Evolutionary conservation across 2,797 vertebrate genomes (phyloP).

Genomic region (Arctocebus calabarensis): DNA sequence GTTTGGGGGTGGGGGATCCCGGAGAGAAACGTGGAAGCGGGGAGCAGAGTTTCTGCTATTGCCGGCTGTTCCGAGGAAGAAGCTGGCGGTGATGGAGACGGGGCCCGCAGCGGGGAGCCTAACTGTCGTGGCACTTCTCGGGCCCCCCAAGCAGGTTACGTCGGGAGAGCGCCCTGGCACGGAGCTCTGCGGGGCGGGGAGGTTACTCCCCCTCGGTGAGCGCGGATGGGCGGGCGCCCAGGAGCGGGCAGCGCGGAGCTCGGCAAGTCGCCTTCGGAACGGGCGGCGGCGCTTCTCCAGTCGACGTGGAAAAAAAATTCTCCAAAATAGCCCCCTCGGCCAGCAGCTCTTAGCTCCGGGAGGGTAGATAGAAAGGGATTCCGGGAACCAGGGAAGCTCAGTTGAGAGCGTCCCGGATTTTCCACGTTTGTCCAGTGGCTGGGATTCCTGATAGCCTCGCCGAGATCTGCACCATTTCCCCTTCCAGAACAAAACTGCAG

Average conservation of each 20-base stretch:
- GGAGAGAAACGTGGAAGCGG: background rate
- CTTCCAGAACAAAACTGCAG: constrained; percentile 41
- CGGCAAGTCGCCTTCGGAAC: constrained; percentile 23
- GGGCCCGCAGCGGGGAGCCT: background rate
- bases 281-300: background rate
- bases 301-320: background rate
- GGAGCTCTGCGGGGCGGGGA: background rate
- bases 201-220: background rate
- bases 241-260: constrained; percentile 42
- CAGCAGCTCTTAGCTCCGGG: background rate
- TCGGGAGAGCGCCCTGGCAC: constrained; percentile 62
- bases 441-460: background rate
- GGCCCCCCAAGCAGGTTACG: background rate
- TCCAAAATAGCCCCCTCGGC: background rate
- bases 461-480: constrained; percentile 35
- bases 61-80: background rate
- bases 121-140: background rate
- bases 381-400: background rate
- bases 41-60: background rate
- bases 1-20: background rate
- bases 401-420: background rate
- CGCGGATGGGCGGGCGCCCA: background rate
- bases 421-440: constrained; percentile 25
- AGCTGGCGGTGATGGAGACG: background rate
- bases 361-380: background rate